Evolutionary conservation across 1,140 invertebrate species (phyloP).

Genomic region (Nephotettix cincticeps): DNA sequence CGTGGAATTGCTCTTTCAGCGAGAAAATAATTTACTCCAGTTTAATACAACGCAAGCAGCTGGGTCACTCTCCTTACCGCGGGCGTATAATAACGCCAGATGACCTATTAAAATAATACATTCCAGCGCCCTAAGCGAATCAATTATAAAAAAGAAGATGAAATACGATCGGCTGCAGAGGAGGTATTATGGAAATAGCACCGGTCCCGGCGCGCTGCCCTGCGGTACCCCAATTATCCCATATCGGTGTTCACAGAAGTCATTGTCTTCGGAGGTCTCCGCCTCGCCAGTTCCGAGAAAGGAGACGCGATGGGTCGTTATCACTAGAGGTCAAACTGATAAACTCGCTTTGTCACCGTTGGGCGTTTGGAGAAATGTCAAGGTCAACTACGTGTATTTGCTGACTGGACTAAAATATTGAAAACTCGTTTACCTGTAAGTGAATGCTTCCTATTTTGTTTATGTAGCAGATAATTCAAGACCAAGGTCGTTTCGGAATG

Average conservation of each 20-base stretch:
- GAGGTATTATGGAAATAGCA: slow-evolving; percentile 7
- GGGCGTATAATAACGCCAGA: background rate
- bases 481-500: no score
- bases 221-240: background rate
- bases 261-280: slow-evolving; percentile 1
- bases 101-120: slow-evolving; percentile 5
- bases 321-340: background rate
- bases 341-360: no score
- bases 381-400: no score
- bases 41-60: background rate
- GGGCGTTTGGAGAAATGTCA: no score
- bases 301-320: background rate
- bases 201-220: background rate
- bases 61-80: background rate
- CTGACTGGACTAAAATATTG: no score
- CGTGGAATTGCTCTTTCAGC: no score
- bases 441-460: no score
- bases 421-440: no score
- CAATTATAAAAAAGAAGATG: slow-evolving; percentile 8
- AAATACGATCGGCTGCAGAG: slow-evolving; percentile 8
- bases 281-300: background rate
- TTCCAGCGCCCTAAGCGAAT: background rate
- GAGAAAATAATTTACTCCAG: no score
- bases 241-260: slow-evolving; percentile 8
- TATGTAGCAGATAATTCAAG: no score